Conservation (phyloP, 1,140 invertebrate species). For the Melitaea cinxia region DNA sequence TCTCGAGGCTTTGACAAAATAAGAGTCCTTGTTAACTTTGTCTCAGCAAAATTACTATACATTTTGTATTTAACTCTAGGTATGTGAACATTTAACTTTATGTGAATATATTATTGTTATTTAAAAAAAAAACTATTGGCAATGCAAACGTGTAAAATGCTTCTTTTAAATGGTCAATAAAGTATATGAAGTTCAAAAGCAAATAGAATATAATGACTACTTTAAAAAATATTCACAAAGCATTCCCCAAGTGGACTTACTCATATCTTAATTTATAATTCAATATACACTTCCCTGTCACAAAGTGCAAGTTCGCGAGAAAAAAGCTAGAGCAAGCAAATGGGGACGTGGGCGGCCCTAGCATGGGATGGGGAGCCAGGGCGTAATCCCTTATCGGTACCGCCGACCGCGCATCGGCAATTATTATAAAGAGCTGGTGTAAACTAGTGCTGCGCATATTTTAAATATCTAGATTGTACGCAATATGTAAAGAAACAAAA, state of each 20-base stretch:
- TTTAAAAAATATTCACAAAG: constrained; percentile 2
- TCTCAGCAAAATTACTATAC: neutral
- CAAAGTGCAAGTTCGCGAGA: constrained; percentile 69
- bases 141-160: no score
- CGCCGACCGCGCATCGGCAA: constrained; percentile 65
- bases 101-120: neutral
- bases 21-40: constrained; percentile 20
- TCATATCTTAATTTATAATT: constrained; percentile 74
- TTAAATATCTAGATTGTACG: constrained; percentile 18
- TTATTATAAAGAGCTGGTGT: constrained; percentile 67
- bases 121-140: no score
- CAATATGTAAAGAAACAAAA: constrained; percentile 1
- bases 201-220: neutral
- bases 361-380: constrained; percentile 30
- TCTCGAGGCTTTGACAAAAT: constrained; percentile 21
- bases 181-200: neutral
- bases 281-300: constrained; percentile 62
- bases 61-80: neutral
- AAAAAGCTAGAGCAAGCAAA: constrained; percentile 57
- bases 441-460: constrained; percentile 50
- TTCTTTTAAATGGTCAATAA: no score
- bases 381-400: constrained; percentile 69
- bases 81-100: neutral
- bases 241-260: constrained; percentile 22
- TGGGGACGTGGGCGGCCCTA: constrained; percentile 35